Conservation (phyloP, 2,888 invertebrate species). For the Incurvaria masculella region DNA sequence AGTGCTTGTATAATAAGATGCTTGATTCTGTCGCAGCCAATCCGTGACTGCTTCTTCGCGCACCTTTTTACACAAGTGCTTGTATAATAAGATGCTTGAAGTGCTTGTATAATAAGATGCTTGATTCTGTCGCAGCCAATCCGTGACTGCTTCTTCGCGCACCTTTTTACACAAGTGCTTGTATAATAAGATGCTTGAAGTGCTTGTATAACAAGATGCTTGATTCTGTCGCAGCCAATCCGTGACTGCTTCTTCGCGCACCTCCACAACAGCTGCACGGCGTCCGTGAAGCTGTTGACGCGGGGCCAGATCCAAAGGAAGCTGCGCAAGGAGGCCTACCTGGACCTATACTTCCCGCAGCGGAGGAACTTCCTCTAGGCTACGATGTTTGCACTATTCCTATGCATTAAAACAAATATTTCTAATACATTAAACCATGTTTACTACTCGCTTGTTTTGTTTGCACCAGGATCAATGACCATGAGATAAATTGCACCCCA, state of each 20-base stretch:
- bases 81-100: too few relatives aligned
- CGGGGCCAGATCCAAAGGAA: constrained; percentile 46
- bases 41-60: constrained; percentile 49
- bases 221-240: constrained; percentile 34
- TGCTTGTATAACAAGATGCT: too few relatives aligned
- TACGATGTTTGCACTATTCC: too few relatives aligned
- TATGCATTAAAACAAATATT: too few relatives aligned
- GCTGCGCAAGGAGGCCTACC: constrained; percentile 45
- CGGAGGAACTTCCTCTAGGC: constrained; percentile 16
- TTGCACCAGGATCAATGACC: background rate
- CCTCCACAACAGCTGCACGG: constrained; percentile 48
- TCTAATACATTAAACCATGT: background rate
- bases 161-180: too few relatives aligned
- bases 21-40: constrained; percentile 33
- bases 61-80: too few relatives aligned
- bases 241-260: constrained; percentile 52
- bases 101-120: too few relatives aligned
- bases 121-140: constrained; percentile 35
- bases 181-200: too few relatives aligned
- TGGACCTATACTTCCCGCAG: constrained; percentile 46
- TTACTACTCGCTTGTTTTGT: background rate
- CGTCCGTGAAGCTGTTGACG: constrained; percentile 50
- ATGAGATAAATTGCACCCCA: too few relatives aligned
- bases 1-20: too few relatives aligned
- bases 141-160: constrained; percentile 49